Percentiles rank a stretch among this genome's conserved stretches.
phyloP scores from a whole-genome alignment of 2,113 vertebrate genomes.

The Vombatus ursinus region DNA sequence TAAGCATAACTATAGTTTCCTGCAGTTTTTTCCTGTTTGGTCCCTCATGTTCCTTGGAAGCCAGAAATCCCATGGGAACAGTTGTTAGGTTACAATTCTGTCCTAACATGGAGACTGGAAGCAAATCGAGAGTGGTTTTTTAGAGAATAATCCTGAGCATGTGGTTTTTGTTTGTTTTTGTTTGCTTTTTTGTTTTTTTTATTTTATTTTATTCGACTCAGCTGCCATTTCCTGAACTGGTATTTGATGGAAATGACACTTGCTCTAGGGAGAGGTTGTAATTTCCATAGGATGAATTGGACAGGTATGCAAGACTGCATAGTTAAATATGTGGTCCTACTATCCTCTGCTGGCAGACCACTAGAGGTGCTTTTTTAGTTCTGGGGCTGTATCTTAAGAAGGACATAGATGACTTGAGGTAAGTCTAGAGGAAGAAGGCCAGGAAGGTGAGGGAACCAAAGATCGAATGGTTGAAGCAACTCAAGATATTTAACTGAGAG shows the following conservation, averaged over 20 bases:
- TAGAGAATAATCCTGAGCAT: neutral
- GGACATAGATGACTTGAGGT: neutral
- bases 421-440: neutral
- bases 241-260: neutral
- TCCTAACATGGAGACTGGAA: neutral
- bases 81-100: neutral
- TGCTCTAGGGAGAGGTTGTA: neutral
- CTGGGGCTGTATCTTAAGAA: neutral
- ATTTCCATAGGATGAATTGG: neutral
- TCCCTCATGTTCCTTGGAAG: slow-evolving; percentile 38
- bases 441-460: neutral
- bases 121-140: neutral
- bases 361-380: neutral
- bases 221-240: neutral
- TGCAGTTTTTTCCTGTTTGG: slow-evolving; percentile 17
- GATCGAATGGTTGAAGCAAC: neutral
- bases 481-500: neutral
- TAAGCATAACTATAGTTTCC: neutral
- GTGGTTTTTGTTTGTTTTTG: neutral
- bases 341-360: neutral
- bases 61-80: neutral
- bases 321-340: neutral
- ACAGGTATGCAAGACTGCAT: neutral
- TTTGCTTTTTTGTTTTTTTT: neutral
- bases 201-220: neutral